Conservation (phyloP, 2,797 vertebrate species). For the Iguana delicatissima region DNA sequence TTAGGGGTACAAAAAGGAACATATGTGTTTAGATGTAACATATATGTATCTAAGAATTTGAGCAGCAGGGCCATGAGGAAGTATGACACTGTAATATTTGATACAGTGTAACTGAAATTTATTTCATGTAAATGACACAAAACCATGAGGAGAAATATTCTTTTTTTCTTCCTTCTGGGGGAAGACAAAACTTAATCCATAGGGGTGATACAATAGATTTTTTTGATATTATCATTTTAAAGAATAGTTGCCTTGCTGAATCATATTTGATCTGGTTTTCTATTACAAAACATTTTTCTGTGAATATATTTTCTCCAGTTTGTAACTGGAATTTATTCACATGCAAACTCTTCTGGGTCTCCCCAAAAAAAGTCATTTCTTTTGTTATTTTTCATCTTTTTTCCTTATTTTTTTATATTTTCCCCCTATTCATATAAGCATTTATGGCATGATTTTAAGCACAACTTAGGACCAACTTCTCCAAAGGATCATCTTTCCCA, state of each 20-base stretch:
- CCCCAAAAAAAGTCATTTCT: not conserved
- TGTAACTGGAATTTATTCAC: not conserved
- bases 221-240: not conserved
- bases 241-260: not conserved
- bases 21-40: not conserved
- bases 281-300: not conserved
- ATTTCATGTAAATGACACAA: slow-evolving; percentile 17
- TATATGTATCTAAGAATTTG: not conserved
- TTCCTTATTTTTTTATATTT: not conserved
- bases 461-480: not conserved
- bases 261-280: not conserved
- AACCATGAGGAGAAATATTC: not conserved
- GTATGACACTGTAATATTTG: not conserved
- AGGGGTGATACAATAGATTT: not conserved
- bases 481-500: too few relatives aligned
- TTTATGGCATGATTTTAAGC: not conserved
- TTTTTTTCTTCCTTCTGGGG: not conserved
- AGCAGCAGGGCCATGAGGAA: not conserved
- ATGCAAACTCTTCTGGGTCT: not conserved
- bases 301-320: not conserved
- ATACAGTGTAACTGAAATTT: slow-evolving; percentile 30
- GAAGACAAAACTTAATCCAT: not conserved
- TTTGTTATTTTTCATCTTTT: not conserved
- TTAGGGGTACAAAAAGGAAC: slow-evolving; percentile 18
- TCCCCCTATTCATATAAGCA: not conserved